Conservation (phyloP, 2,888 invertebrate genomes). For the Trissonchulus latispiculum region DNA sequence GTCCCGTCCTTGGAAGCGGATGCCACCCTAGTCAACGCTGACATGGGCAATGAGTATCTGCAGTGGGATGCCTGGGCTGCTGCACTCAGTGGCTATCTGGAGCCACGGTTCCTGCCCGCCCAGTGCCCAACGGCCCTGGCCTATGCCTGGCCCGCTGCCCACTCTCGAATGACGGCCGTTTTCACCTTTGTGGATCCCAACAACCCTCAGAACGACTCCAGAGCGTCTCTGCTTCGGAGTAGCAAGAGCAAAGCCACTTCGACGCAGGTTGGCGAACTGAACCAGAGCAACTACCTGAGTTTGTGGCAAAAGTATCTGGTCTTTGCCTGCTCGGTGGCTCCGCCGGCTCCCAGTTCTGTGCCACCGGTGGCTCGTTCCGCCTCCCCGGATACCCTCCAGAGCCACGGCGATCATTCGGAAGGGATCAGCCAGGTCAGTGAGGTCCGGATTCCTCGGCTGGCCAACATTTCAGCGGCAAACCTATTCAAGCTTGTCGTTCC, state of each 20-base stretch:
- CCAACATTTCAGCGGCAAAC: slow-evolving; percentile 63
- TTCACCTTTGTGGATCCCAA: slow-evolving; percentile 79
- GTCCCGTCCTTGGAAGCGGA: slow-evolving; percentile 38
- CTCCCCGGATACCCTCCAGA: slow-evolving; percentile 55
- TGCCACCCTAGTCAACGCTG: slow-evolving; percentile 33
- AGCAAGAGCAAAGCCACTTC: slow-evolving; percentile 40
- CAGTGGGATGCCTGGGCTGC: slow-evolving; percentile 74
- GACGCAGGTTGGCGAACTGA: slow-evolving; percentile 33
- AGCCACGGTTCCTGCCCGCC: slow-evolving; percentile 67
- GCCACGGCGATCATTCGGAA: background rate
- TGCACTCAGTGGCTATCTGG: slow-evolving; percentile 76
- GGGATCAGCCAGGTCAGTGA: slow-evolving; percentile 17
- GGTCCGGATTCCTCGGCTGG: slow-evolving; percentile 50
- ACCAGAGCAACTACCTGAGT: slow-evolving; percentile 76
- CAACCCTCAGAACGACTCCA: slow-evolving; percentile 88
- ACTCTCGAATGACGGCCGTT: slow-evolving; percentile 74
- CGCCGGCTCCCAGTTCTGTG: slow-evolving; percentile 58
- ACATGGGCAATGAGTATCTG: slow-evolving; percentile 39
- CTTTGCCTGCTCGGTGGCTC: slow-evolving; percentile 89
- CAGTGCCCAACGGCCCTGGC: slow-evolving; percentile 72
- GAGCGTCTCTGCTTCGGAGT: slow-evolving; percentile 80
- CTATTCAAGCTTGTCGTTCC: slow-evolving; percentile 87
- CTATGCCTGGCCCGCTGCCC: slow-evolving; percentile 91
- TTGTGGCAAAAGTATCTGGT: slow-evolving; percentile 96
- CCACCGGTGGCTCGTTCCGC: slow-evolving; percentile 72